Percentiles rank a stretch among this genome's conserved stretches.
Conservation (phyloP, 2,113 vertebrate genomes). For the Dicerorhinus sumatrensis region DNA sequence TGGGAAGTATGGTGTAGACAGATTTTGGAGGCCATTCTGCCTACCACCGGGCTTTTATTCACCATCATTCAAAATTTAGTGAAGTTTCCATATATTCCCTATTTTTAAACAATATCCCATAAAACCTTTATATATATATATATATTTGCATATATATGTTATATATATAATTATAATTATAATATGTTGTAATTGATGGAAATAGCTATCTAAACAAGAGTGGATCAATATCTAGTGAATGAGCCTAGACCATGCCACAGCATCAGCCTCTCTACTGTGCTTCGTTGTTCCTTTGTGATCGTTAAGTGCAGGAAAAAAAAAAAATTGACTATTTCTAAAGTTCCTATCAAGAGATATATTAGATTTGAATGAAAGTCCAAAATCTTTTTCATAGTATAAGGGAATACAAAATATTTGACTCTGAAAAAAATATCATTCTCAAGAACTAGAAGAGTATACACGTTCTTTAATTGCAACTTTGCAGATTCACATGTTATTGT, state of each 20-base stretch:
- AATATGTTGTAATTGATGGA: neutral
- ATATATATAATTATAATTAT: too few relatives aligned
- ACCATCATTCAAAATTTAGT: neutral
- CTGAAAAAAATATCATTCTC: neutral
- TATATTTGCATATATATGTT: neutral
- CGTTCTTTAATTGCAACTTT: conserved; percentile 9
- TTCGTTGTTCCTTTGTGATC: neutral
- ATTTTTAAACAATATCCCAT: neutral
- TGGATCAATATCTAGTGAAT: neutral
- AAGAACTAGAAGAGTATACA: neutral
- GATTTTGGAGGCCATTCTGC: neutral
- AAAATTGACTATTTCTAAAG: neutral
- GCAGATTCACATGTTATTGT: neutral
- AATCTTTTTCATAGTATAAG: neutral
- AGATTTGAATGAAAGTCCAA: neutral
- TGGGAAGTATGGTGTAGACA: neutral
- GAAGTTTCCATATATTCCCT: neutral
- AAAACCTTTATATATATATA: neutral
- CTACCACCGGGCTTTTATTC: neutral
- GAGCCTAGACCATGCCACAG: neutral
- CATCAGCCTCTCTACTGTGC: neutral
- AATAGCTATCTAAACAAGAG: neutral
- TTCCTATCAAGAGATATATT: neutral
- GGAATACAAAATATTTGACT: neutral
- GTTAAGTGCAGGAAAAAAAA: neutral